Evolutionary conservation across 2,888 invertebrate genomes (phyloP).

Genomic region (Dryocosmus kuriphilus): DNA sequence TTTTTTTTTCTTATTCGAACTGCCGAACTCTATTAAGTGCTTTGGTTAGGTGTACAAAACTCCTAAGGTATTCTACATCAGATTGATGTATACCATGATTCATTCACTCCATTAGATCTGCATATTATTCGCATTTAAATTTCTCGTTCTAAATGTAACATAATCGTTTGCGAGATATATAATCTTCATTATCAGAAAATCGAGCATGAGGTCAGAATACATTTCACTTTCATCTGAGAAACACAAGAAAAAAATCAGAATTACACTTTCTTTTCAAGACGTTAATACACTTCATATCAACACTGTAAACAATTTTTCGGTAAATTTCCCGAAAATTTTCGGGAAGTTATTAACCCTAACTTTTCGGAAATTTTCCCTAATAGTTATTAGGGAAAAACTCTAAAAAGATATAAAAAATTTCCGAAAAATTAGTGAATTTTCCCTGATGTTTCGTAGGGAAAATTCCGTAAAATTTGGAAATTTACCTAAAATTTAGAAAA

Average conservation of each 20-base stretch:
- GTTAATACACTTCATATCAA: background rate
- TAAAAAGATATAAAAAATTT: no score
- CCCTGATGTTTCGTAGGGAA: no score
- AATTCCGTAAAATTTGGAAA: no score
- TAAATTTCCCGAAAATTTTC: no score
- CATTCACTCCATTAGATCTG: background rate
- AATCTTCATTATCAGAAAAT: constrained; percentile 1
- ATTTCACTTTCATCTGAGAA: background rate
- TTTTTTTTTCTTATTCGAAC: background rate
- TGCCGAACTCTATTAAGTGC: background rate
- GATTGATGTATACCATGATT: background rate
- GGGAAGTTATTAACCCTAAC: no score
- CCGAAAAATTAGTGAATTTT: no score
- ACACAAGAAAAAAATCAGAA: background rate
- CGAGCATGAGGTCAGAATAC: background rate
- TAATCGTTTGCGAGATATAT: background rate
- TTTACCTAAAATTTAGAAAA: no score
- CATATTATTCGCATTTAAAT: background rate
- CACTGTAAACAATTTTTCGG: no score
- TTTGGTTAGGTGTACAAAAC: background rate
- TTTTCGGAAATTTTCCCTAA: no score
- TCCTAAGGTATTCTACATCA: background rate
- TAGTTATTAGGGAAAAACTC: no score
- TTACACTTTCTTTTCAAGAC: background rate
- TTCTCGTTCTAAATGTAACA: background rate